Evolutionary conservation across 2,113 vertebrate genomes (phyloP), one percentile per base, ranked within the genome.

Genomic region (Ornithorhynchus anatinus): DNA sequence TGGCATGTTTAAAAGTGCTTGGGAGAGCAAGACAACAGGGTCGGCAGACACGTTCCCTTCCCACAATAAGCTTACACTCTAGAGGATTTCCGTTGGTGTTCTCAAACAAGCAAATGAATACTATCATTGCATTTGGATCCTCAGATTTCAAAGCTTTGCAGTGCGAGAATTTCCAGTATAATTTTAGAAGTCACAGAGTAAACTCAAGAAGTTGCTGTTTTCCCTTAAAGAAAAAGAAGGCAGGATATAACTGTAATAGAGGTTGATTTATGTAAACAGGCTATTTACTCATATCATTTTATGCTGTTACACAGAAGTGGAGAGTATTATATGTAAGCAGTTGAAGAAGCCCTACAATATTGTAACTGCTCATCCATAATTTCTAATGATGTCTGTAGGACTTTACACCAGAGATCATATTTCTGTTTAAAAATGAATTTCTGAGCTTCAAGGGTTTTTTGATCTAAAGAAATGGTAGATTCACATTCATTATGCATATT

Each of bases 401-500:
- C 31, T 84, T 60, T 54, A 63, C 54, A 71, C 75, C 53, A 35
- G 67, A 65, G 78, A 81, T 75, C 60, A 76, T 71, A 69, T 79
- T 86, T 69, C 66, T 89, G 60, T 90, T 89, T 93, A 91, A 88
- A 92, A 93, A 87, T 85, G 47, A 85, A 86, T 91, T 89, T 80
- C 79, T 85, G 67, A 88, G 73, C 84, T 89, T 89, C 65, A 86
- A 92, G 80, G 43, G 14, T 0, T 45, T 82, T 91, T 86, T 82
- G 38, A 82, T 91, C 69, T 92, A 84, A 92, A 88, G 22, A 86
- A 79, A 81, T 69, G 77, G 7, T 36, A 75, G 71, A 79, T 91
- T 90, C 61, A 76, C 68, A 85, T 86, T 92, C 17, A 25, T 79
- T 64, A 78, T 70, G 71, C 79, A 77, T 88, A 45, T 51, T 84